phyloP scores from a whole-genome alignment of 2,888 invertebrate species.

The Bugulina stolonifera region DNA sequence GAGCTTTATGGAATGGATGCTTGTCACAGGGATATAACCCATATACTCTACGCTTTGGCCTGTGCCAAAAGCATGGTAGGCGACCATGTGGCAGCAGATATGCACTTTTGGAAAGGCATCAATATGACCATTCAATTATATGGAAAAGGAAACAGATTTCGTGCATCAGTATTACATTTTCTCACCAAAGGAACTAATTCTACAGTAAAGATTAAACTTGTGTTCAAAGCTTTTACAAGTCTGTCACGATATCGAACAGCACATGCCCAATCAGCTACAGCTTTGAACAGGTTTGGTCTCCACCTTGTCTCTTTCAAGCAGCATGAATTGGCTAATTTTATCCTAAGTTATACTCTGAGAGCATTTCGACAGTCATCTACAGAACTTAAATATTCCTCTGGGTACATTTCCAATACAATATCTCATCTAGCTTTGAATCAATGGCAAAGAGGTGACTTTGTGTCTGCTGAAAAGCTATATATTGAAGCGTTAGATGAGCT shows the following conservation, averaged over 20 bases:
- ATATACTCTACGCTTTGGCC: background rate
- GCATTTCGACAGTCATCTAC: background rate
- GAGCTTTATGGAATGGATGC: background rate
- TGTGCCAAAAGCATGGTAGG: background rate
- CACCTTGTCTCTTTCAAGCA: background rate
- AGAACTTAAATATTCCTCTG: no score
- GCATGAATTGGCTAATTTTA: background rate
- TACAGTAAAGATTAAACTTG: background rate
- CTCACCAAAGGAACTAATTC: background rate
- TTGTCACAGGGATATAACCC: background rate
- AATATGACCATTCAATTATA: background rate
- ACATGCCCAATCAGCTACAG: background rate
- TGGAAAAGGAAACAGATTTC: background rate
- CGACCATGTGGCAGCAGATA: background rate
- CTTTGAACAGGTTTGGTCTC: background rate
- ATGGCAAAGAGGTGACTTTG: no score
- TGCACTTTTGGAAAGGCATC: background rate
- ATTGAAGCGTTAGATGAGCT: no score
- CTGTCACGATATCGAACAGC: background rate
- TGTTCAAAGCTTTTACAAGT: background rate
- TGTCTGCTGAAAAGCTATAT: no score
- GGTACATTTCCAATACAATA: no score
- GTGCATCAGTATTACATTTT: background rate
- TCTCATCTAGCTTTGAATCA: no score
- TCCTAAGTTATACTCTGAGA: background rate